Percentiles rank a stretch among this genome's conserved stretches.
phyloP scores from a whole-genome alignment of 2,888 invertebrate species.

The Metellina segmentata region DNA sequence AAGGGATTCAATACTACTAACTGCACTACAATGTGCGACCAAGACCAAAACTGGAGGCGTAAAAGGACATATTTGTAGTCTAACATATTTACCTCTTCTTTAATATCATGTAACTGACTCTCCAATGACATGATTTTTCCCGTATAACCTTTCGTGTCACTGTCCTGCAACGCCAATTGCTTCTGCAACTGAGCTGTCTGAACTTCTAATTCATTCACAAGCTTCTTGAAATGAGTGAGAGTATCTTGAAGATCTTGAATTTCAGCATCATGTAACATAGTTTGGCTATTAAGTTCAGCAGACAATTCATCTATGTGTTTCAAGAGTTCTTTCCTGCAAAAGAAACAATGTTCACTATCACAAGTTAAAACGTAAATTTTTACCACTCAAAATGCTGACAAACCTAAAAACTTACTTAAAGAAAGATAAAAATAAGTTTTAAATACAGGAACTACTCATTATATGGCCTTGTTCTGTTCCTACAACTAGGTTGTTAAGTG shows the following conservation, averaged over 20 bases:
- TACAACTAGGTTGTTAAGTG: no score
- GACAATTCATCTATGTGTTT: slow-evolving; percentile 77
- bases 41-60: no score
- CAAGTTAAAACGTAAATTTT: no score
- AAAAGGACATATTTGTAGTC: no score
- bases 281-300: slow-evolving; percentile 70
- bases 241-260: slow-evolving; percentile 64
- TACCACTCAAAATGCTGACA: no score
- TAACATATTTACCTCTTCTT: slow-evolving; percentile 83
- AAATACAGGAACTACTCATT: no score
- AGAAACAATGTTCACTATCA: not conserved
- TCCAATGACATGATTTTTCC: slow-evolving; percentile 78
- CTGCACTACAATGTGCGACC: no score
- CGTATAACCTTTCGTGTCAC: slow-evolving; percentile 76
- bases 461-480: no score
- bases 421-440: no score
- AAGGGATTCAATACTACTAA: no score
- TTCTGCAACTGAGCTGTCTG: slow-evolving; percentile 78
- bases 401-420: no score
- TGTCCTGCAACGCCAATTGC: slow-evolving; percentile 79
- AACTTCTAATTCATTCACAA: slow-evolving; percentile 50
- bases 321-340: slow-evolving; percentile 77
- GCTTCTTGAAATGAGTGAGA: slow-evolving; percentile 51
- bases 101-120: slow-evolving; percentile 83
- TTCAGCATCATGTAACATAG: slow-evolving; percentile 73